These are phyloP conservation scores for Tychaedon coryphoeus DNA, from an alignment of 2,113 vertebrate genomes.

Conservation along the genomic window DNA sequence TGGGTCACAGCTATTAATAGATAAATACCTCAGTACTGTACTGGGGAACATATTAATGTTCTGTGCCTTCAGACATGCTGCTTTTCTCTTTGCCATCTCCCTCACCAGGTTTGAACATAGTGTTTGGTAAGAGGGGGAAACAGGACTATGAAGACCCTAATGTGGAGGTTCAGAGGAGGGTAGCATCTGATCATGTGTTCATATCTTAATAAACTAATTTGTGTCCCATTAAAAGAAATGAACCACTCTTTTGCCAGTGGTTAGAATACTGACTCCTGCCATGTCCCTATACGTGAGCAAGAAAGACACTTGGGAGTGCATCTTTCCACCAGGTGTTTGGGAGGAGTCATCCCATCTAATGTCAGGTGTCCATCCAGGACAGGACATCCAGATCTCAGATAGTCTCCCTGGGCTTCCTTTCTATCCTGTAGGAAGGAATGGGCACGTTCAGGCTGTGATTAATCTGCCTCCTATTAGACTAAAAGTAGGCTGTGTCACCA, in stretches of 20 bases:
- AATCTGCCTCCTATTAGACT: background rate
- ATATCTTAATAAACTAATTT: background rate
- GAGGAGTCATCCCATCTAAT: background rate
- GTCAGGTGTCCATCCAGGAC: background rate
- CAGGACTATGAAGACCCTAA: background rate
- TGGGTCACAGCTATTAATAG: background rate
- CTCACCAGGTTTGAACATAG: accelerated
- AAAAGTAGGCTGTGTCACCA: background rate
- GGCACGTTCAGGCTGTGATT: background rate
- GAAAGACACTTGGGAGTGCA: background rate
- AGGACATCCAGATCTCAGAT: background rate
- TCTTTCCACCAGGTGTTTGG: background rate
- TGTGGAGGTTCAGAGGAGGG: background rate
- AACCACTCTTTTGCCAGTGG: accelerated
- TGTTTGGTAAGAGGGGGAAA: background rate
- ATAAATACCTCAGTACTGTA: background rate
- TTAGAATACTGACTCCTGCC: background rate
- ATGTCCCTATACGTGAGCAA: background rate
- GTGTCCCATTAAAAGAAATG: background rate
- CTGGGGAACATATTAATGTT: background rate
- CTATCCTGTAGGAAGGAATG: background rate
- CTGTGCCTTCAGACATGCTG: background rate
- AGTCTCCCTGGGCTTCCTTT: background rate
- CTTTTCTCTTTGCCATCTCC: background rate
- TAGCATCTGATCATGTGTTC: accelerated